Conservation (phyloP, 92 coral and sea anemone species). For the Pocillopora grandis region DNA sequence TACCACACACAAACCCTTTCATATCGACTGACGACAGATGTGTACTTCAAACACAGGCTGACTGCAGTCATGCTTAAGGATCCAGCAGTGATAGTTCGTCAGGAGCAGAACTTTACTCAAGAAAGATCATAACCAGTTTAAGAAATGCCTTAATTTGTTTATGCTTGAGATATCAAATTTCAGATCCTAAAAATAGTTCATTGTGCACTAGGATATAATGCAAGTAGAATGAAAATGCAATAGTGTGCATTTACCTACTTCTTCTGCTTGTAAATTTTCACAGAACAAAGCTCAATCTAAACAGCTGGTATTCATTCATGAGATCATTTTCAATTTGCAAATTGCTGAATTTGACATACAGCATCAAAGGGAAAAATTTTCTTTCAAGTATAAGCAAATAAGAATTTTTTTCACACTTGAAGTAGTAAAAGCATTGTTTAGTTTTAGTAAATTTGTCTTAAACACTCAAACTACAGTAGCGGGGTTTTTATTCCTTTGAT, state of each 20-base stretch:
- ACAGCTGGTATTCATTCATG: constrained; percentile 22
- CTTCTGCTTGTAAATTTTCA: not conserved
- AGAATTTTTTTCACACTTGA: not conserved
- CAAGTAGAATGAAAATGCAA: not conserved
- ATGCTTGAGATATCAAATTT: too few species aligned
- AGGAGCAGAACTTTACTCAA: too few species aligned
- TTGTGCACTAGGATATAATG: not conserved
- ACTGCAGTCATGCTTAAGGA: too few species aligned
- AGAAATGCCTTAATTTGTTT: too few species aligned
- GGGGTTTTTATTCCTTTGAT: too few species aligned
- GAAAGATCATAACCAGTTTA: too few species aligned
- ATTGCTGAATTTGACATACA: not conserved
- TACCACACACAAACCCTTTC: too few species aligned
- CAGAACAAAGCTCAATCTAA: constrained; percentile 2
- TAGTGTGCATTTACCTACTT: not conserved
- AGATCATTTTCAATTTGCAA: not conserved
- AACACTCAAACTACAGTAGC: not conserved
- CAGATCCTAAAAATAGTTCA: too few species aligned
- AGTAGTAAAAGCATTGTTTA: not conserved
- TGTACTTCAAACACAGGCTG: too few species aligned
- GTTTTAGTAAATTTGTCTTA: not conserved
- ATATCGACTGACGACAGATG: too few species aligned
- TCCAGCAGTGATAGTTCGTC: too few species aligned
- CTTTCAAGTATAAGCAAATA: not conserved
- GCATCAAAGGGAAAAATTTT: not conserved